Base-by-base conservation (phyloP, 2,113 vertebrate species). In the Falco punctatus region DNA sequence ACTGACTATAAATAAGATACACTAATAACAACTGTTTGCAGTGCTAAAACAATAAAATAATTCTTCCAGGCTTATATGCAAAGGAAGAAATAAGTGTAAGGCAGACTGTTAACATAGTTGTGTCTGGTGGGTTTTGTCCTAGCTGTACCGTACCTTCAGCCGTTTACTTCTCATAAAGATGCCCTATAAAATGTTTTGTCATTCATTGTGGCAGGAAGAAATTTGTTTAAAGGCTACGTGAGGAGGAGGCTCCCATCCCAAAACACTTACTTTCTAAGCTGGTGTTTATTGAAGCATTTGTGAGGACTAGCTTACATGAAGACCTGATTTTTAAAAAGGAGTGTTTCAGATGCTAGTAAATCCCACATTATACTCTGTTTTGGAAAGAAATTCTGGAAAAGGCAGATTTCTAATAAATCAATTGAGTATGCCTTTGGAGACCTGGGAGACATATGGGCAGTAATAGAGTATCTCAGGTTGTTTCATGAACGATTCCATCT, bases 391-490 rank as follows among this genome's bases (percentile, higher is more conserved):
- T 3, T 58, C 92, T 94, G 96, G 86, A 96, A 97, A 98, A 98
- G 98, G 97, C 98, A 92, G 75, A 92, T 98, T 98, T 97, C 97
- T 97, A 98, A 98, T 98, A 99, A 99, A 99, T 99, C 99, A 99
- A 99, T 99, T 98, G 96, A 97, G 94, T 81, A 96, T 91, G 98
- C 98, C 98, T 98, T 97, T 96, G 96, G 98, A 98, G 98, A 98
- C 98, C 98, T 96, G 92, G 98, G 94, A 98, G 99, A 98, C 99
- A 99, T 99, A 99, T 99, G 99, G 99, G 97, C 98, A 98, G 96
- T 98, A 99, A 99, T 97, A 95, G 98, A 98, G 98, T 97, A 97
- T 98, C 99, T 99, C 99, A 99, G 99, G 99, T 99, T 99, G 98
- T 98, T 98, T 98, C 86, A 40, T 98, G 98, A 98, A 98, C 69